Conservation (phyloP, 2,888 invertebrate genomes). For the Conops quadrifasciatus region DNA sequence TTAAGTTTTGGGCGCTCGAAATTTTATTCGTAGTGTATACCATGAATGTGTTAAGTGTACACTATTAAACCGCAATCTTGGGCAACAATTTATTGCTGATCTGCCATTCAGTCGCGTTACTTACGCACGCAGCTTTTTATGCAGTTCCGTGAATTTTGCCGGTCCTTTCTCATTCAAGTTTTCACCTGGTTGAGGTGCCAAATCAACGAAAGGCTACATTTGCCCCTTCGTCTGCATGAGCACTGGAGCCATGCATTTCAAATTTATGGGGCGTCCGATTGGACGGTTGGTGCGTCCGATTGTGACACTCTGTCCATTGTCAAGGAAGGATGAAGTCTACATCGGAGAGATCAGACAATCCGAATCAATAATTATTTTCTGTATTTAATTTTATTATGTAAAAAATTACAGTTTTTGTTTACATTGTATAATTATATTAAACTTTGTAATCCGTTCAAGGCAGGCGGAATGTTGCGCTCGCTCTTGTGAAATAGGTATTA, state of each 20-base stretch:
- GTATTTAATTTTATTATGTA: too few relatives aligned
- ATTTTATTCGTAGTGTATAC: background rate
- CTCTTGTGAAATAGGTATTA: too few relatives aligned
- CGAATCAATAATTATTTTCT: too few relatives aligned
- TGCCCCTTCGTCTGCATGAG: constrained; percentile 38
- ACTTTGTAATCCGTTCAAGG: too few relatives aligned
- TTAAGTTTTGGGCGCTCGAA: background rate
- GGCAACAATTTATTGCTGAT: background rate
- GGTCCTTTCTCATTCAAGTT: background rate
- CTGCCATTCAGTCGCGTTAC: background rate
- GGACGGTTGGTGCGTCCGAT: too few relatives aligned
- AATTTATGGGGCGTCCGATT: too few relatives aligned
- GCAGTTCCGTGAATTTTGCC: background rate
- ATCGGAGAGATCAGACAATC: too few relatives aligned
- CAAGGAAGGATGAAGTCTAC: too few relatives aligned
- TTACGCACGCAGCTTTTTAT: background rate
- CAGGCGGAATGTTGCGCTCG: too few relatives aligned
- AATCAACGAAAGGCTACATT: constrained; percentile 33
- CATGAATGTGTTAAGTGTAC: background rate
- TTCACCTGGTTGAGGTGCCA: background rate
- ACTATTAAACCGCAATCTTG: background rate
- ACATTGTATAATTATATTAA: too few relatives aligned
- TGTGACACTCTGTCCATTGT: too few relatives aligned
- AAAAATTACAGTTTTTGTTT: too few relatives aligned
- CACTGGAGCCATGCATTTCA: constrained; percentile 37